phyloP scores from a whole-genome alignment of 23 tunicate species.

The Oikopleura dioica region DNA sequence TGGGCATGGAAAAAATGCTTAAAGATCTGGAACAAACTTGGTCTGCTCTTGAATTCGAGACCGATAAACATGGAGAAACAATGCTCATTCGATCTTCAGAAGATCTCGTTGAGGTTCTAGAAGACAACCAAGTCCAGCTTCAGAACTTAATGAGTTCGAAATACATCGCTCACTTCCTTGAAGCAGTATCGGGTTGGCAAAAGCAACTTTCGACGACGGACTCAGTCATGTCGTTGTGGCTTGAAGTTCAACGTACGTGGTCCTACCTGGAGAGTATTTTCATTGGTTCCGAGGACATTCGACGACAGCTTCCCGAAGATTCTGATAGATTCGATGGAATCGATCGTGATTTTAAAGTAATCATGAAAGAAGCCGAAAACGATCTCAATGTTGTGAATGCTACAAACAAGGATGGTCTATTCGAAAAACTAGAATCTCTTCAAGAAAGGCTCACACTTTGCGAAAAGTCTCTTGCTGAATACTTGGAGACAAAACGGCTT shows the following conservation, averaged over 20 bases:
- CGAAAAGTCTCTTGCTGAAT: slow-evolving; percentile 96
- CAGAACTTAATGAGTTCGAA: slow-evolving; percentile 97
- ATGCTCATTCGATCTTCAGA: slow-evolving; percentile 52
- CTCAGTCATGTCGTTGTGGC: slow-evolving; percentile 62
- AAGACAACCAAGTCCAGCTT: slow-evolving; percentile 95
- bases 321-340: slow-evolving; percentile 86
- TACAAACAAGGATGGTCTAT: slow-evolving; percentile 57
- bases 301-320: slow-evolving; percentile 96
- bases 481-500: slow-evolving; percentile 86
- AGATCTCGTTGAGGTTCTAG: slow-evolving; percentile 79
- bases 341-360: slow-evolving; percentile 58
- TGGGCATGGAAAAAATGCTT: slow-evolving; percentile 91
- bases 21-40: slow-evolving; percentile 22
- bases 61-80: slow-evolving; percentile 40
- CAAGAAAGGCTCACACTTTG: slow-evolving; percentile 66
- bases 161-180: slow-evolving; percentile 89
- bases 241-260: slow-evolving; percentile 98
- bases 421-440: slow-evolving; percentile 65
- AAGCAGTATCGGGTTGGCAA: slow-evolving; percentile 86
- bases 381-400: slow-evolving; percentile 77
- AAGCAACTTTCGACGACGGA: slow-evolving; percentile 64
- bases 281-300: slow-evolving; percentile 85
- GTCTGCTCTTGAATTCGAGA: slow-evolving; percentile 64
- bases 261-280: slow-evolving; percentile 86
- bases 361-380: slow-evolving; percentile 28